Conservation (phyloP, 1,140 invertebrate genomes). For the Chionoecetes opilio region DNA sequence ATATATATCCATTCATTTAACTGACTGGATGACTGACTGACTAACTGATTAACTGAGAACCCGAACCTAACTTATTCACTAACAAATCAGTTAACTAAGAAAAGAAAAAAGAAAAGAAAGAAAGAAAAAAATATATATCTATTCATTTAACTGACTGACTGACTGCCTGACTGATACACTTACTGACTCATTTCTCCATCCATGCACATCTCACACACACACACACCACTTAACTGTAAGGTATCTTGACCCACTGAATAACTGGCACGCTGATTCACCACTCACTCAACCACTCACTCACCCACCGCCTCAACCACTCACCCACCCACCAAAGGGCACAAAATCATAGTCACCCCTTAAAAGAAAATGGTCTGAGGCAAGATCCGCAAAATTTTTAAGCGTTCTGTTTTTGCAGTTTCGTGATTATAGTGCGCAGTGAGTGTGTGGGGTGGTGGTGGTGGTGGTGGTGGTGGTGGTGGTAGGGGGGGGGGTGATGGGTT, state of each 20-base stretch:
- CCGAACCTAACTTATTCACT: neutral
- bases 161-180: no score
- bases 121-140: no score
- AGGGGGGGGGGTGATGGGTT: no score
- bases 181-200: no score
- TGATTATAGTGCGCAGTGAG: neutral
- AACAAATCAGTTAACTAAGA: no score
- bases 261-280: slow-evolving; percentile 13
- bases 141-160: no score
- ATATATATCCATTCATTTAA: no score
- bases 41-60: neutral
- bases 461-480: neutral
- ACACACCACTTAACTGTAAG: neutral
- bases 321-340: neutral
- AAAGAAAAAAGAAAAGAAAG: no score
- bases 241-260: slow-evolving; percentile 7
- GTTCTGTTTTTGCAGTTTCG: neutral
- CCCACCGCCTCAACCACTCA: neutral
- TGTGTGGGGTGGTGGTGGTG: neutral
- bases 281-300: slow-evolving; percentile 50
- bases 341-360: neutral
- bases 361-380: neutral
- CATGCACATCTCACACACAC: neutral
- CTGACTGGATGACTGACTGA: neutral
- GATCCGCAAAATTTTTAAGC: neutral